Conservation (phyloP, 2,888 invertebrate genomes). For the Exocentrus adspersus region DNA sequence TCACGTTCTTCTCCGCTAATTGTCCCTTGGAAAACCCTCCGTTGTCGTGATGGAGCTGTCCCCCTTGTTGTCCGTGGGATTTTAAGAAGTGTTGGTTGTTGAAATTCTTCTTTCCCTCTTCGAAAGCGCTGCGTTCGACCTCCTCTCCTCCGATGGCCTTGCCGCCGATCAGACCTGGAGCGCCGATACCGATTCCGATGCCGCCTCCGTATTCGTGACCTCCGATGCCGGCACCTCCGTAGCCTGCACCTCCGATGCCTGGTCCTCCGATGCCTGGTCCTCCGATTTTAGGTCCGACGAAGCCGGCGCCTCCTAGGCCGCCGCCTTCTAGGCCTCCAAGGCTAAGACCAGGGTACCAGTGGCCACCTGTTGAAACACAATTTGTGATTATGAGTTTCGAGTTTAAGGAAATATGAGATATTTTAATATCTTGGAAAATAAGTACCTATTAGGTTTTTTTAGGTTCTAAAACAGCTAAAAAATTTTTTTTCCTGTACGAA, state of each 20-base stretch:
- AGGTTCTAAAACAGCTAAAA: too few species aligned
- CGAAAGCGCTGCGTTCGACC: slow-evolving; percentile 68
- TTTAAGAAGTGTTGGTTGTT: slow-evolving; percentile 67
- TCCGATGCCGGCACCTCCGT: slow-evolving; percentile 60
- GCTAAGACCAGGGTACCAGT: background rate
- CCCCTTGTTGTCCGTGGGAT: slow-evolving; percentile 67
- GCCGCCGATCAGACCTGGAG: slow-evolving; percentile 35
- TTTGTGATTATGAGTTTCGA: background rate
- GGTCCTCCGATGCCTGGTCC: too few species aligned
- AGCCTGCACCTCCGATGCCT: background rate
- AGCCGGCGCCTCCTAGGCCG: slow-evolving; percentile 57
- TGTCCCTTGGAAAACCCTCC: slow-evolving; percentile 64
- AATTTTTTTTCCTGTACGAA: too few species aligned
- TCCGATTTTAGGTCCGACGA: slow-evolving; percentile 45
- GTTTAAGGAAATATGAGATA: too few species aligned
- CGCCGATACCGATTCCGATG: slow-evolving; percentile 8
- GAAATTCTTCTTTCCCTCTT: slow-evolving; percentile 68
- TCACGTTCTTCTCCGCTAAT: slow-evolving; percentile 60
- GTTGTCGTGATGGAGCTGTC: slow-evolving; percentile 67
- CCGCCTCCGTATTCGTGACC: slow-evolving; percentile 33
- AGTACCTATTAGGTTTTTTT: too few species aligned
- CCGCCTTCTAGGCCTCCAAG: slow-evolving; percentile 56
- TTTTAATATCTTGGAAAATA: too few species aligned
- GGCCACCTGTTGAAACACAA: background rate
- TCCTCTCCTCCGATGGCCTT: slow-evolving; percentile 55